phyloP scores from a whole-genome alignment of 2,888 invertebrate genomes.

The Latheticus oryzae region DNA sequence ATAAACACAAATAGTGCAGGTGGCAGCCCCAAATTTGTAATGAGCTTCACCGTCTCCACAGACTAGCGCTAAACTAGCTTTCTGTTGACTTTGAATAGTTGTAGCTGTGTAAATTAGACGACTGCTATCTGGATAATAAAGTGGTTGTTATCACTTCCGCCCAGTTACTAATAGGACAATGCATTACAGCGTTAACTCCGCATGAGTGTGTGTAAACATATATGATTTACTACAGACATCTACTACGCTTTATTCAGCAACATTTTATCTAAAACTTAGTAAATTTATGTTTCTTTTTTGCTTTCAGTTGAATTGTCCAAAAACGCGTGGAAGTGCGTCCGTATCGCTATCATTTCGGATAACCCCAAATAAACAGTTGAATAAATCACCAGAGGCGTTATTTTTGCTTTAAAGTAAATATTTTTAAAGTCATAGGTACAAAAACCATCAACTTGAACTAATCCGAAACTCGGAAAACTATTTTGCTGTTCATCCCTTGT shows the following conservation, averaged over 20 bases:
- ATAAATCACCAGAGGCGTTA: conserved; percentile 24
- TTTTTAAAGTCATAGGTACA: no score
- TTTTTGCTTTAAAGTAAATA: no score
- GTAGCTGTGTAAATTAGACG: no score
- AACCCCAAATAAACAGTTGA: conserved; percentile 31
- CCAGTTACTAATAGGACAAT: conserved; percentile 60
- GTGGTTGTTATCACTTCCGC: conserved; percentile 61
- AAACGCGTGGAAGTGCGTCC: conserved; percentile 25
- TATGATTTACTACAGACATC: conserved; percentile 45
- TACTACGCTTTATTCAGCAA: conserved; percentile 39
- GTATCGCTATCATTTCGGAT: conserved; percentile 22
- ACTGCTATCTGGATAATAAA: no score
- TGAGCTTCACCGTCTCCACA: conserved; percentile 1
- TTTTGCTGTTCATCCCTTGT: no score
- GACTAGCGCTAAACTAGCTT: conserved; percentile 9
- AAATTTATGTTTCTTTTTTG: conserved; percentile 37
- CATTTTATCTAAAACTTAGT: conserved; percentile 38
- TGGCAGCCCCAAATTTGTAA: no score
- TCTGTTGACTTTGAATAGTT: conserved; percentile 18
- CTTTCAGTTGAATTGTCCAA: conserved; percentile 16
- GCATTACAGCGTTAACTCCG: conserved; percentile 55
- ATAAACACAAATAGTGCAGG: conserved; percentile 1
- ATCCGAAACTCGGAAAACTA: no score
- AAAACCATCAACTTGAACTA: no score
- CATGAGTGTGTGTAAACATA: conserved; percentile 54